phyloP scores from a whole-genome alignment of 2,888 invertebrate genomes.

The Melangyna quadrimaculata region DNA sequence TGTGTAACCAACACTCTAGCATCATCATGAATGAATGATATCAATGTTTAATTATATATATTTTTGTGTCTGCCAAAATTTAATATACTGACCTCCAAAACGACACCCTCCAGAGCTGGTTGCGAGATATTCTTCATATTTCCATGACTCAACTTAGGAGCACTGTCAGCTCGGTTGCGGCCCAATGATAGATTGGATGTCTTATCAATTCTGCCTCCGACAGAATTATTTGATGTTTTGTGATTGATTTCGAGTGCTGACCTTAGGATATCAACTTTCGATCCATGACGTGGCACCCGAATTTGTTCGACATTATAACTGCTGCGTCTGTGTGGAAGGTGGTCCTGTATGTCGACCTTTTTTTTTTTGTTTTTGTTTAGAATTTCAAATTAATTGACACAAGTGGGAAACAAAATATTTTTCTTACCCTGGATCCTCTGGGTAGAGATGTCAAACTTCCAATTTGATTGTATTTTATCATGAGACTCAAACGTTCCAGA shows the following conservation, averaged over 20 bases:
- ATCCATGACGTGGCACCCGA: constrained; percentile 78
- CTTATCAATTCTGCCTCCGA: constrained; percentile 81
- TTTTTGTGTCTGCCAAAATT: neutral
- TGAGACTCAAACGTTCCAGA: constrained; percentile 87
- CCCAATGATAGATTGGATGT: constrained; percentile 84
- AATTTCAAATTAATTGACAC: neutral
- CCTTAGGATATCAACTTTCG: constrained; percentile 85
- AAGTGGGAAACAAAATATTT: constrained; percentile 74
- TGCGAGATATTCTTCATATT: constrained; percentile 85
- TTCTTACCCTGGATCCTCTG: constrained; percentile 83
- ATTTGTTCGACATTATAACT: constrained; percentile 81
- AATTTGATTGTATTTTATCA: constrained; percentile 89
- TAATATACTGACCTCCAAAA: constrained; percentile 82
- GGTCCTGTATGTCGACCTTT: constrained; percentile 81
- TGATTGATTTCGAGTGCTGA: constrained; percentile 87
- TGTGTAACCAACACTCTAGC: constrained; percentile 11
- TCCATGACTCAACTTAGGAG: constrained; percentile 83
- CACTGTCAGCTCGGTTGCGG: constrained; percentile 84
- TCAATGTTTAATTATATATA: constrained; percentile 13
- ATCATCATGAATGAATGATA: neutral
- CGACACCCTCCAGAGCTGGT: constrained; percentile 82
- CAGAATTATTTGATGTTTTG: constrained; percentile 82
- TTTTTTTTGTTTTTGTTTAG: neutral
- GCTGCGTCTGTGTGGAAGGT: constrained; percentile 80
- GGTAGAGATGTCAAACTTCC: constrained; percentile 88